Base-by-base conservation (phyloP, 2,888 invertebrate genomes). In the Caenorhabditis wallacei region DNA sequence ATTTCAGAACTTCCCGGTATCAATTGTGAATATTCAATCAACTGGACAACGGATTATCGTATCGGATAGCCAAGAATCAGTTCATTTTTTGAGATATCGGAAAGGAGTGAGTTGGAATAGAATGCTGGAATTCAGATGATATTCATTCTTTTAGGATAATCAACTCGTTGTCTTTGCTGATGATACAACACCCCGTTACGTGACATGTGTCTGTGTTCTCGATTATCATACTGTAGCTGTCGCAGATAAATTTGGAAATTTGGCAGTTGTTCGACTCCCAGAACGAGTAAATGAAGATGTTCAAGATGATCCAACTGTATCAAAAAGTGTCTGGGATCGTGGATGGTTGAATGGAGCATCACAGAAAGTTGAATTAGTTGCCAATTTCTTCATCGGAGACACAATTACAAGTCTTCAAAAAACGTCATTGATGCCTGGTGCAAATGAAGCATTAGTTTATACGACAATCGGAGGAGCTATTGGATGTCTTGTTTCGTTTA, bases 221-320 rank as follows among this genome's bases (percentile, higher is more conserved):
- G 99, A 99, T 93, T 98, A 97, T 91, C 96, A 97, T 92, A 98
- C 98, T 0, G 95, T 98, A 18, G 98, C 97, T 0, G 95, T 96
- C 80, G 96, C 97, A 8, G 99, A 99, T 93, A 99, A 99, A 93
- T 99, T 98, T 94, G 99, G 98, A 40, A 99, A 97, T 92, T 94
- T 99, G 87, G 95, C 96, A 76, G 95, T 99, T 75, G 95, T 94
- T 90, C 94, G 97, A 56, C 92, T 98, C 72, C 97, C 98, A 0
- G 95, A 95, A 70, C 96, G 96, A 78, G 95, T 97, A 1, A 96
- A 95, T 30, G 99, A 99, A 93, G 98, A 99, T 92, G 97, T 99
- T 0, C 98, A 99, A 92, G 99, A 99, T 93, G 99, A 99, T 93
- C 99, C 98, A 0, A 98, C 98, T 0, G 98, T 98, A 56, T 97